Conservation (phyloP, 2,888 invertebrate species). For the Drosophila leonis region DNA sequence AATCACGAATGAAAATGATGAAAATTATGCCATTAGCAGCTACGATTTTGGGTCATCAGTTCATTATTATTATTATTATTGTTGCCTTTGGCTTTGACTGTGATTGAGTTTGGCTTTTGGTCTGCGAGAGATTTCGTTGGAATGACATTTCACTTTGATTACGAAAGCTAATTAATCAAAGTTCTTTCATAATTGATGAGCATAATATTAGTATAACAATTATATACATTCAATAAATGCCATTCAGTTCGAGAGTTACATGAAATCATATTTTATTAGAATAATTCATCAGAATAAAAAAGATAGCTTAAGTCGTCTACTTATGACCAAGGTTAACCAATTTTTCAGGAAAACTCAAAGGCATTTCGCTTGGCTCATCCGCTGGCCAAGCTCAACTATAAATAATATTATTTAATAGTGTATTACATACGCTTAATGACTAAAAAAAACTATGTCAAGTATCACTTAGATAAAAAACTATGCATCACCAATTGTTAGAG, state of each 20-base stretch:
- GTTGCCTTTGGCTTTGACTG: background rate
- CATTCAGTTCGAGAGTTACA: constrained; percentile 13
- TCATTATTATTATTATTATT: background rate
- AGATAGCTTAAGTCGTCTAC: constrained; percentile 20
- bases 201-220: background rate
- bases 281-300: constrained; percentile 38
- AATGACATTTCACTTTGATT: constrained; percentile 50
- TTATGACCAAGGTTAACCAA: constrained; percentile 26
- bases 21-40: constrained; percentile 56
- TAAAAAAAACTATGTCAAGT: constrained; percentile 68
- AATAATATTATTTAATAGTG: constrained; percentile 18
- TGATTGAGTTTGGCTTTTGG: constrained; percentile 11
- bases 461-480: constrained; percentile 68
- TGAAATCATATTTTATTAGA: constrained; percentile 50
- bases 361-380: constrained; percentile 16
- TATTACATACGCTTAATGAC: constrained; percentile 64
- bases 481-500: constrained; percentile 25
- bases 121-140: constrained; percentile 5
- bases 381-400: constrained; percentile 13
- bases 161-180: constrained; percentile 70
- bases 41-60: constrained; percentile 59
- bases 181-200: background rate
- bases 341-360: constrained; percentile 18
- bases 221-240: background rate
- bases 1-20: constrained; percentile 46